Conservation (phyloP, 2,888 invertebrate genomes). For the Salpingus planirostris region DNA sequence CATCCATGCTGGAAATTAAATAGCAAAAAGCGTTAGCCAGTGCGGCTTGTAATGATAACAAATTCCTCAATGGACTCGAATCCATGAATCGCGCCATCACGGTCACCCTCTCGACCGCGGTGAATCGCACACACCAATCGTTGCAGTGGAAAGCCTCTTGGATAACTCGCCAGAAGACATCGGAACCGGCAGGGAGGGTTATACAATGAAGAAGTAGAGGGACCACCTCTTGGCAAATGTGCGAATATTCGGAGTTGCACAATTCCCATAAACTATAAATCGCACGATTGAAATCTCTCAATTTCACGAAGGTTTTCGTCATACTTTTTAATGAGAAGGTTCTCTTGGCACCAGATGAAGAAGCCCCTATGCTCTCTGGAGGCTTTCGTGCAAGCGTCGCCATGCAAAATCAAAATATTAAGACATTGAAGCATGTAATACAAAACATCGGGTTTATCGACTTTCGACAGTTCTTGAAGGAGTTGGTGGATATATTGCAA, state of each 20-base stretch:
- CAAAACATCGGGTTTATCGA: conserved; percentile 83
- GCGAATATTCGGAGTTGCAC: conserved; percentile 85
- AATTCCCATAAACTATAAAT: conserved; percentile 81
- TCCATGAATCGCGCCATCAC: conserved; percentile 91
- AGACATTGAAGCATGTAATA: conserved; percentile 89
- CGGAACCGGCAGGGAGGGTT: conserved; percentile 86
- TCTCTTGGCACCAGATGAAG: conserved; percentile 94
- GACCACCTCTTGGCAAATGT: conserved; percentile 86
- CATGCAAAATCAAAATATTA: conserved; percentile 84
- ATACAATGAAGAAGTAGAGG: conserved; percentile 92
- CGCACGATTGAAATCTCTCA: too few species aligned
- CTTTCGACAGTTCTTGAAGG: conserved; percentile 71
- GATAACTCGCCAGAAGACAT: conserved; percentile 92
- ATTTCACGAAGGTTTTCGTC: too few species aligned
- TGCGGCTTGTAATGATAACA: conserved; percentile 80
- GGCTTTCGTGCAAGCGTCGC: conserved; percentile 82
- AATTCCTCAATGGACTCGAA: conserved; percentile 74
- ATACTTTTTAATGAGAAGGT: conserved; percentile 85
- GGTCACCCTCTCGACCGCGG: conserved; percentile 91
- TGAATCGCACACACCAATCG: conserved; percentile 85
- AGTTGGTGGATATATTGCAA: conserved; percentile 89
- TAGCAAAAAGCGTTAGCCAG: conserved; percentile 96
- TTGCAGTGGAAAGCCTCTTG: conserved; percentile 87
- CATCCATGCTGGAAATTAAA: conserved; percentile 92
- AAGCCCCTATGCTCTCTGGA: conserved; percentile 85